A percentile compares a stretch with the other conserved stretches of the same genome.
Evolutionary conservation across 2,113 vertebrate genomes (phyloP).

Genomic region (Casuarius casuarius): DNA sequence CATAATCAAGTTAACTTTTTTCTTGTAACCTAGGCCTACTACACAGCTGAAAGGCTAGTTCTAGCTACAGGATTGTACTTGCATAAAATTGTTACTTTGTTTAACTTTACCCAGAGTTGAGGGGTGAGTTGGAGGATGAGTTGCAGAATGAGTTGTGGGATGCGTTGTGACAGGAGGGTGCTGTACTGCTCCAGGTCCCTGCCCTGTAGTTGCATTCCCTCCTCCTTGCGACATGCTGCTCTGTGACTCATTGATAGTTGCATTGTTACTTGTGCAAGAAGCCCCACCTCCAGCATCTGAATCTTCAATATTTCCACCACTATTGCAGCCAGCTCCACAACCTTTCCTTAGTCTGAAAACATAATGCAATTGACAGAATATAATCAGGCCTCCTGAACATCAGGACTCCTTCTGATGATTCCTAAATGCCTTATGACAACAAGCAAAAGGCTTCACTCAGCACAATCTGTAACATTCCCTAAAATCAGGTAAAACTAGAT

Average conservation of each 20-base stretch:
- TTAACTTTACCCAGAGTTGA: slow-evolving; percentile 58
- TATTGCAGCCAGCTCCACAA: slow-evolving; percentile 98
- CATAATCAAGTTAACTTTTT: neutral
- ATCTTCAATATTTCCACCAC: slow-evolving; percentile 97
- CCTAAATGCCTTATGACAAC: neutral
- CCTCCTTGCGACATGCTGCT: slow-evolving; percentile 81
- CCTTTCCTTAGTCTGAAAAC: slow-evolving; percentile 90
- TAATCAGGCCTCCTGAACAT: neutral
- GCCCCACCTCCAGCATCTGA: slow-evolving; percentile 89
- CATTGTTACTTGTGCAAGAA: slow-evolving; percentile 87
- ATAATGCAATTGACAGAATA: neutral
- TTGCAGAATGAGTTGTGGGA: slow-evolving; percentile 79
- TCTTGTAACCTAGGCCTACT: neutral
- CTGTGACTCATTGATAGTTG: slow-evolving; percentile 86
- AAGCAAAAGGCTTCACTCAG: neutral
- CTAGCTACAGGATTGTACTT: neutral
- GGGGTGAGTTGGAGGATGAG: slow-evolving; percentile 62
- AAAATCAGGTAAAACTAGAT: neutral
- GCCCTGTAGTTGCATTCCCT: slow-evolving; percentile 69
- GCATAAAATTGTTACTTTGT: neutral
- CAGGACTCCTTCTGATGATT: neutral
- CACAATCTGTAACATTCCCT: neutral
- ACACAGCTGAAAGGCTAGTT: neutral
- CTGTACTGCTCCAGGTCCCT: slow-evolving; percentile 81
- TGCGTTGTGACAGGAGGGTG: slow-evolving; percentile 83